Conservation (phyloP, 2,797 vertebrate species). For the Spheniscus humboldti region DNA sequence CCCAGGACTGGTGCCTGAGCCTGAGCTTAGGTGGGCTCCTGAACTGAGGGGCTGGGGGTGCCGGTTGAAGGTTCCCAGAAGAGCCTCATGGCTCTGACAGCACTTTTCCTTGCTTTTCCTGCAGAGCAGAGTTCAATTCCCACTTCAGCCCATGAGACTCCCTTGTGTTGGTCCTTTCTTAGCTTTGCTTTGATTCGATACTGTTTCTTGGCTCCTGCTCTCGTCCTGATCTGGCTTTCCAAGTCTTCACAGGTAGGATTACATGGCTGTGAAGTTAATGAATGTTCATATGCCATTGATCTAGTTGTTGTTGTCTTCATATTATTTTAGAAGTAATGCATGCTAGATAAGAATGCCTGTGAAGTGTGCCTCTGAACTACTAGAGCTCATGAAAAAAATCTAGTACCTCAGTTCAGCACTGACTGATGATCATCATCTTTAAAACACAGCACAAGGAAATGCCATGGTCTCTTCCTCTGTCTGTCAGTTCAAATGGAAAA, state of each 20-base stretch:
- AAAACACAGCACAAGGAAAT: not conserved
- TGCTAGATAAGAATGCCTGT: not conserved
- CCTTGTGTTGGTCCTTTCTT: not conserved
- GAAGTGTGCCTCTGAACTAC: not conserved
- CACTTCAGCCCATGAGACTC: not conserved
- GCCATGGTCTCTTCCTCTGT: not conserved
- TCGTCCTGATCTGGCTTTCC: not conserved
- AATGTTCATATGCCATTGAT: not conserved
- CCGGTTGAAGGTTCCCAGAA: not conserved
- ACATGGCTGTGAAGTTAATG: not conserved
- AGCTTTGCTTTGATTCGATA: not conserved
- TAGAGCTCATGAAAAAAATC: not conserved
- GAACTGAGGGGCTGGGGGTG: not conserved
- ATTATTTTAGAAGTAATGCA: not conserved
- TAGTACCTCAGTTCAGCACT: not conserved
- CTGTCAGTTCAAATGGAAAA: not conserved
- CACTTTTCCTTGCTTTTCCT: not conserved
- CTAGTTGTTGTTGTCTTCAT: not conserved
- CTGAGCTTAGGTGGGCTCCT: not conserved
- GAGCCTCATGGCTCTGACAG: not conserved
- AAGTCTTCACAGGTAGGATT: not conserved
- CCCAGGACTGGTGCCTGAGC: accelerated
- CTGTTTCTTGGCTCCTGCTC: not conserved
- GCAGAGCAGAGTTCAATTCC: not conserved
- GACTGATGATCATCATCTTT: not conserved